phyloP scores from a whole-genome alignment of 2,113 vertebrate genomes.

The Pseudonaja textilis region DNA sequence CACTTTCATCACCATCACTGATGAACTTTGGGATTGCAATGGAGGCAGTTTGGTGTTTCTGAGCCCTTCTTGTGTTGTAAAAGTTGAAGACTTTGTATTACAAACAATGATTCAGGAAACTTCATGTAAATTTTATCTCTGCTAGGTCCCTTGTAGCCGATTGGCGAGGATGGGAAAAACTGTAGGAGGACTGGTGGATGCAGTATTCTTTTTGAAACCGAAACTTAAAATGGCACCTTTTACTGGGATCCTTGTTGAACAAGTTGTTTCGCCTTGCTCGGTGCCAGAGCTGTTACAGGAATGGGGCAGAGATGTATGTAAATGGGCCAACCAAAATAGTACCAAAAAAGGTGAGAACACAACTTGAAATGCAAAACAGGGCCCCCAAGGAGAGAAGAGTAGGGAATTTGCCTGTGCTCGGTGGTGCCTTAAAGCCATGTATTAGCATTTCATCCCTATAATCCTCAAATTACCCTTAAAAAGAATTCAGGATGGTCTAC shows the following conservation, averaged over 20 bases:
- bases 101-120: not conserved
- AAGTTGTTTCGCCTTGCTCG: not conserved
- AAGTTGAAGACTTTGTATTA: not conserved
- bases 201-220: not conserved
- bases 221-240: not conserved
- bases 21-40: not conserved
- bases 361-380: not conserved
- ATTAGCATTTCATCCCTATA: not conserved
- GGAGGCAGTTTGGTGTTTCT: not conserved
- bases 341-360: not conserved
- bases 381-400: not conserved
- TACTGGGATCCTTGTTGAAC: not conserved
- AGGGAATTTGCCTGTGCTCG: not conserved
- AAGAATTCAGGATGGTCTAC: not conserved
- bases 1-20: not conserved
- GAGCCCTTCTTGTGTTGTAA: not conserved
- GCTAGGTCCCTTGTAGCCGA: not conserved
- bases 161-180: not conserved
- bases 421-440: not conserved
- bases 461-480: not conserved
- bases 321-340: not conserved
- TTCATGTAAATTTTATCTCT: not conserved
- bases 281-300: not conserved
- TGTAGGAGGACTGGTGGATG: not conserved
- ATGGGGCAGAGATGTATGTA: not conserved